A percentile compares a stretch with the other conserved stretches of the same genome.
phyloP scores from a whole-genome alignment of 2,797 vertebrate genomes.

The Hyperoplus immaculatus region DNA sequence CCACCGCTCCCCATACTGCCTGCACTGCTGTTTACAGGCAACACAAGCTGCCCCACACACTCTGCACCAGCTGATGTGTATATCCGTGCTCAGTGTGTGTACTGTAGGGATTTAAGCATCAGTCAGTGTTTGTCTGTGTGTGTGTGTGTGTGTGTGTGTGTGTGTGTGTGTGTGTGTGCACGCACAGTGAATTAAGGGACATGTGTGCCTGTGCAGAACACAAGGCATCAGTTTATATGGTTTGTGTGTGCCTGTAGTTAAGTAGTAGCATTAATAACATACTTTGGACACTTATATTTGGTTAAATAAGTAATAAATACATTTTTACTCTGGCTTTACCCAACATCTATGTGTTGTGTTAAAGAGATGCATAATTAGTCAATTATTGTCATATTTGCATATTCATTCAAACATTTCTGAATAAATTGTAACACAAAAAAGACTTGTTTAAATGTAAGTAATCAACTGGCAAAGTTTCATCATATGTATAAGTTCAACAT shows the following conservation, averaged over 20 bases:
- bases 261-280: constrained; percentile 5
- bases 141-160: not conserved
- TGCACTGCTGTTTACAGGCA: constrained; percentile 83
- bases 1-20: constrained; percentile 72
- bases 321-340: too few relatives aligned
- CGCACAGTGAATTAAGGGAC: not conserved
- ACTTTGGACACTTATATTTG: too few relatives aligned
- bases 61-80: constrained; percentile 66
- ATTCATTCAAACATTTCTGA: too few relatives aligned
- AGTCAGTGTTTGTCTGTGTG: not conserved
- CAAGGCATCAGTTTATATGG: constrained; percentile 20
- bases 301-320: too few relatives aligned
- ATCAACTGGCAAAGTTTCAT: not conserved
- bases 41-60: constrained; percentile 81
- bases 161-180: constrained; percentile 12
- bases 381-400: too few relatives aligned
- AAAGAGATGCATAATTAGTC: too few relatives aligned
- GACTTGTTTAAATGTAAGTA: not conserved
- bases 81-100: constrained; percentile 41
- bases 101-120: constrained; percentile 22
- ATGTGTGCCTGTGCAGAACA: not conserved
- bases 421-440: too few relatives aligned
- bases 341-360: too few relatives aligned
- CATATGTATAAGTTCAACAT: not conserved
- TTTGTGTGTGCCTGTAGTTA: constrained; percentile 26